Base-by-base conservation (phyloP, 1,140 invertebrate species). In the Euschistus heros region DNA sequence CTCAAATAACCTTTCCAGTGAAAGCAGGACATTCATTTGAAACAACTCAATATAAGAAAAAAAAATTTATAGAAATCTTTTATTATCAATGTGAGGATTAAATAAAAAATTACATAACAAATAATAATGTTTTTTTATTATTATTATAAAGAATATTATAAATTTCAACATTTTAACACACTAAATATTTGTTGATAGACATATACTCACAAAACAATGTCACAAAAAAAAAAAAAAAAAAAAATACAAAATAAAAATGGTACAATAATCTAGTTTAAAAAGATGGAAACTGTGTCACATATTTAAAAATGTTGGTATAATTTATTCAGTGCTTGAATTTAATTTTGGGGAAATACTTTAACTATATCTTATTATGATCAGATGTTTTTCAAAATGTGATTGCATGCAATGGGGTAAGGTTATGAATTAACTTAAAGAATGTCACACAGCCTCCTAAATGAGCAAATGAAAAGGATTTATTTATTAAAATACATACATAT, bases 141-240 rank as follows among this genome's bases (percentile, higher is more conserved):
- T 61, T 61, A 61, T 61, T 61, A 61, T 61, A 61, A 61, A 62
- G 61, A 24, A 62, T 62, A 62, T 62, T 62, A 46, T 46, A 46
- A 62, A 44, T 46, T 62, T 62, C 44, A 62, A 62, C 61, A 62
- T 62, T 62, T 62, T 62, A 62, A 62, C 37, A 62, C 61, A 62
- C 37, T 42, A 62, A 62, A 47, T 44, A 46, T 20, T 44, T 46
- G 20, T 62, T 44, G 10, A 14, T 62, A 46, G 20, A 46, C 44
- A 46, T 46, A 37, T 46, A 46, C 26, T 46, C n/a, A 24, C 61
- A 44, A 46, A 57, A 57, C 54, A 57, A 37, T 37, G 33, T 37
- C 33, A 37, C 33, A 37, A 37, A 37, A 37, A 30, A 62, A 62
- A 62, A 47, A 47, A 24, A 46, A 46, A 24, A 62, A 62, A 62